phyloP scores from a whole-genome alignment of 2,797 vertebrate genomes.

The Remorina albescens region DNA sequence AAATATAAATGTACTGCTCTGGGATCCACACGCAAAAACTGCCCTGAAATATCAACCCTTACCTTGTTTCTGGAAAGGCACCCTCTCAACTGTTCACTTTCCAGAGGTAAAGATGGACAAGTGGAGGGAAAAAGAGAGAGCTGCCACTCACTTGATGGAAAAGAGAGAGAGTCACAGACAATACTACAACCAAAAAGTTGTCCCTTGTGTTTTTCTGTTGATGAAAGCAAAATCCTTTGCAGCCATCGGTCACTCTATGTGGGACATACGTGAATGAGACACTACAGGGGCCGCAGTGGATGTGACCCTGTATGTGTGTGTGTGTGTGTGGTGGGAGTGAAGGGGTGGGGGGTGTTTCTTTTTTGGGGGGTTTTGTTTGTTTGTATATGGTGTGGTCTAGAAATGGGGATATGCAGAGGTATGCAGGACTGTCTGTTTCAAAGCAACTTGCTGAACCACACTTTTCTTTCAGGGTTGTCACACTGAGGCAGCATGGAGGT shows the following conservation, averaged over 20 bases:
- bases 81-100: conserved; percentile 70
- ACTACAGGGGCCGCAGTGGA: conserved; percentile 55
- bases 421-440: conserved; percentile 79
- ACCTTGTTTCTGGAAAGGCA: conserved; percentile 81
- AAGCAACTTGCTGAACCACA: conserved; percentile 86
- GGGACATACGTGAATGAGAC: conserved; percentile 72
- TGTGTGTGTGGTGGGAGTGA: conserved; percentile 28
- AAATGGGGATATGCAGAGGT: conserved; percentile 83
- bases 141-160: conserved; percentile 59
- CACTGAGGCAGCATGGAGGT: conserved; percentile 36
- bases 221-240: conserved; percentile 85
- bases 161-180: conserved; percentile 72
- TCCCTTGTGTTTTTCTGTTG: conserved; percentile 81
- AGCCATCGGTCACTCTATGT: conserved; percentile 59
- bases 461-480: conserved; percentile 77
- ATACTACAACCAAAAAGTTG: conserved; percentile 78
- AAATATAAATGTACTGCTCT: conserved; percentile 33
- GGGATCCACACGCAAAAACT: conserved; percentile 17
- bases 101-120: conserved; percentile 67
- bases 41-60: conserved; percentile 58
- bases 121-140: conserved; percentile 54
- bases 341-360: conserved; percentile 59
- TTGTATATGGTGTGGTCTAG: conserved; percentile 80
- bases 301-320: conserved; percentile 60
- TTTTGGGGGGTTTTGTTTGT: conserved; percentile 75